A percentile compares a stretch with the other conserved stretches of the same genome.
These are phyloP conservation scores for Piaya cayana DNA, from an alignment of 2,113 vertebrate genomes.

Conservation along the genomic window DNA sequence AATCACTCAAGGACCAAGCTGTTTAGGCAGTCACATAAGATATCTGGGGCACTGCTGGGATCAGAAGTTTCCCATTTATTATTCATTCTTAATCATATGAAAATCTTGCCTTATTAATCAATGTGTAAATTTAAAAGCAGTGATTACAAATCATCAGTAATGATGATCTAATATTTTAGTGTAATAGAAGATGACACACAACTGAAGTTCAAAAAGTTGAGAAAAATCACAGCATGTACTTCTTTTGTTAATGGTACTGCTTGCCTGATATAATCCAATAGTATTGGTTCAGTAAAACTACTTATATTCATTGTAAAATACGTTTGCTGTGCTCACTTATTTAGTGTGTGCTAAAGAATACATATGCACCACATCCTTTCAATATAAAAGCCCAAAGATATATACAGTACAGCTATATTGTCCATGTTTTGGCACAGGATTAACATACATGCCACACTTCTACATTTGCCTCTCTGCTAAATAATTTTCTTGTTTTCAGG, in stretches of 20 bases:
- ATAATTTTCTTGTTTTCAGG: background rate
- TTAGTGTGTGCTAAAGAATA: accelerated
- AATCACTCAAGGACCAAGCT: background rate
- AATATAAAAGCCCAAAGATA: background rate
- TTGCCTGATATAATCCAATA: background rate
- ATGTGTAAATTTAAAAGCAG: background rate
- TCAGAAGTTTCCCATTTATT: background rate
- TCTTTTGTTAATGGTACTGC: background rate
- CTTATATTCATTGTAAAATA: background rate
- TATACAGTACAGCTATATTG: background rate
- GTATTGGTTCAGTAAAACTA: background rate
- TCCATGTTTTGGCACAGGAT: background rate
- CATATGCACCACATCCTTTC: background rate
- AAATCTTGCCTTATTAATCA: slow-evolving; percentile 5
- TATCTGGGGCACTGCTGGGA: background rate
- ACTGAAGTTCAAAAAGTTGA: background rate
- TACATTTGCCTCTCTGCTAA: background rate
- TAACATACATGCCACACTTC: background rate
- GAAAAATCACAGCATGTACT: background rate
- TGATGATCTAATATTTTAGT: background rate
- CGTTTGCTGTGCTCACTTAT: background rate
- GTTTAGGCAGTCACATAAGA: background rate
- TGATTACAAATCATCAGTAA: background rate
- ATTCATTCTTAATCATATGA: background rate
- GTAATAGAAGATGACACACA: background rate